Base-by-base conservation (phyloP, 2,888 invertebrate species). In the Drosophila yooni region DNA sequence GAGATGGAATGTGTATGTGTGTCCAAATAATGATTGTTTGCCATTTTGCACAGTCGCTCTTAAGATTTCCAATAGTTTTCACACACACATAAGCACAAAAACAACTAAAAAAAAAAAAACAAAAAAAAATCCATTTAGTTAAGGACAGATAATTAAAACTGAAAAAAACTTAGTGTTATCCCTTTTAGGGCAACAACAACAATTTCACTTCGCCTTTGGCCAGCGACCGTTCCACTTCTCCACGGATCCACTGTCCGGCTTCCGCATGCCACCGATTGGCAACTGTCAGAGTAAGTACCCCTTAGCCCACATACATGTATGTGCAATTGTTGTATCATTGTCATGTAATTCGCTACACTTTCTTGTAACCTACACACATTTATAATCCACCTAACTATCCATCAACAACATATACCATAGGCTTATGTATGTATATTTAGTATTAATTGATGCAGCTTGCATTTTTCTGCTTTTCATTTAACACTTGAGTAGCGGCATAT, bases 181-280 rank as follows among this genome's bases (percentile, higher is more conserved):
- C 94, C 96, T 97, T 95, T 94, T 96, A 98, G 98, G 98, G 94
- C 97, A 97, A 94, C 98, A 98, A 94, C 98, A 98, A 94, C 98
- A 98, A 94, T 98, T 98, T 94, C 97, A 98, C 94, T 97, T 98
- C 94, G 97, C 97, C 91, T 97, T 97, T 86, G 97, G 97, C 50
- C 97, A 97, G 93, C 95, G 97, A 78, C 97, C 97, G 63, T 97
- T 97, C 93, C 96, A 97, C 70, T 97, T 98, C 91, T 97, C 97
- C 82, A 96, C 97, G 67, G 97, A 97, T 93, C 97, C 97, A 48
- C 94, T 97, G 56, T 97, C 97, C 53, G 96, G 97, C 80, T 97
- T 97, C 93, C 95, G 97, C 72, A 97, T 97, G 96, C 97, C 97
- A 76, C 97, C 97, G 83, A 97, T 97, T 93, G 96, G 96, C 91